Evolutionary conservation across 2,797 vertebrate genomes (phyloP), one percentile per base, ranked within the genome.

Genomic region (Ispidina lecontei): DNA sequence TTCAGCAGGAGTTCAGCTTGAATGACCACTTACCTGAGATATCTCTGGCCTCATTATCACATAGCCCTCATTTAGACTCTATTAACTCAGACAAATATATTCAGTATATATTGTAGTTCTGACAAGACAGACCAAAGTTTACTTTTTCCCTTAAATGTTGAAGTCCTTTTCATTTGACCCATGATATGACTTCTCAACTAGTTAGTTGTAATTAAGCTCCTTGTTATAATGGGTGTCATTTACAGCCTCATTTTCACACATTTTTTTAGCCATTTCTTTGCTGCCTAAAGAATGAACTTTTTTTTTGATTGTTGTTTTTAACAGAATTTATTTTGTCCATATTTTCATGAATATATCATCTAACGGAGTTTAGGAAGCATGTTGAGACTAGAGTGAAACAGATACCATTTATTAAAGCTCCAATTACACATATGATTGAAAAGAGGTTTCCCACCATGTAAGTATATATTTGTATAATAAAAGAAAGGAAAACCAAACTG

Each of bases 341-440:
- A 85, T 90, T 94, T 95, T 86, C 20, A 92, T 28, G 21, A 62
- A 87, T 87, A 91, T 93, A 43, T 71, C 33, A 80, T 67, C 70
- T 92, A 94, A 67, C 74, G 10, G 13, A 80, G 33, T 96, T 96
- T 94, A 70, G 72, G 93, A 77, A 78, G 35, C 85, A 84, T 54
- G 29, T 67, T 91, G 55, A 76, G 7, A 51, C 75, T 84, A 14
- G 55, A 7, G 67, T 16, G 51, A 90, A 96, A 90, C 7, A 88
- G n/a, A 77, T 70, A 94, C 12, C 78, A 65, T 8, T 75, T 89
- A 87, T 85, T 65, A 69, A 72, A 39, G 5, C 56, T 95, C 71
- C 54, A 23, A 12, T 69, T 90, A 64, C 49, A 89, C 19, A 23
- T 75, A n/a, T 73, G 62, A 85, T 84, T 87, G 44, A 59, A 49